Percentiles rank a stretch among this genome's conserved stretches.
Conservation (phyloP, 2,113 vertebrate genomes). For the Australoheros scitulus region DNA sequence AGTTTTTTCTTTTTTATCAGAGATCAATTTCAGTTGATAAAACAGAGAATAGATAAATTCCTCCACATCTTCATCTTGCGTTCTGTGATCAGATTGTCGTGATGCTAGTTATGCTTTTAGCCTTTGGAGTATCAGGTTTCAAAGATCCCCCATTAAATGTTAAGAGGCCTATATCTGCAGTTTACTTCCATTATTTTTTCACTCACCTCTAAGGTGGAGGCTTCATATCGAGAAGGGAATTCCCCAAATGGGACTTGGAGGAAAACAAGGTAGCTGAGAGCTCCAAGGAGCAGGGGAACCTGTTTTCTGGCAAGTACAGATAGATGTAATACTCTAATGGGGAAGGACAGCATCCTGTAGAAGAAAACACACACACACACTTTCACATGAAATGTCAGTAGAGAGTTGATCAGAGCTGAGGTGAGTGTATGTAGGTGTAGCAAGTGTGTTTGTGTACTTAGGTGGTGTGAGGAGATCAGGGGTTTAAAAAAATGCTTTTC, state of each 20-base stretch:
- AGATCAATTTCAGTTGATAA: neutral
- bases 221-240: slow-evolving; percentile 48
- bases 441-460: slow-evolving; percentile 2
- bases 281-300: slow-evolving; percentile 51
- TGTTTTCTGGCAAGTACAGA: slow-evolving; percentile 47
- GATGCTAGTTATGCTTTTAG: slow-evolving; percentile 33
- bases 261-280: slow-evolving; percentile 57
- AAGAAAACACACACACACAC: slow-evolving; percentile 13
- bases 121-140: slow-evolving; percentile 35
- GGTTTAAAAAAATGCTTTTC: slow-evolving; percentile 4
- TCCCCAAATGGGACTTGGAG: slow-evolving; percentile 65
- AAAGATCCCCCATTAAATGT: slow-evolving; percentile 59
- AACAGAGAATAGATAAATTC: neutral
- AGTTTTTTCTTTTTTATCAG: neutral
- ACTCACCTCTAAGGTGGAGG: slow-evolving; percentile 35
- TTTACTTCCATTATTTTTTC: slow-evolving; percentile 18
- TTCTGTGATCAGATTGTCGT: neutral
- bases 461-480: neutral
- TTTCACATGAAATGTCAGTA: slow-evolving; percentile 40
- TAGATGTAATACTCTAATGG: slow-evolving; percentile 50
- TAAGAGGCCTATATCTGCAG: slow-evolving; percentile 38
- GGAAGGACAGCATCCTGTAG: slow-evolving; percentile 35
- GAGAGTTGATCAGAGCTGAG: slow-evolving; percentile 29
- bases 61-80: neutral
- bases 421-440: slow-evolving; percentile 2